Evolutionary conservation across 1,140 invertebrate species (phyloP).

Genomic region (Ladona fulva): DNA sequence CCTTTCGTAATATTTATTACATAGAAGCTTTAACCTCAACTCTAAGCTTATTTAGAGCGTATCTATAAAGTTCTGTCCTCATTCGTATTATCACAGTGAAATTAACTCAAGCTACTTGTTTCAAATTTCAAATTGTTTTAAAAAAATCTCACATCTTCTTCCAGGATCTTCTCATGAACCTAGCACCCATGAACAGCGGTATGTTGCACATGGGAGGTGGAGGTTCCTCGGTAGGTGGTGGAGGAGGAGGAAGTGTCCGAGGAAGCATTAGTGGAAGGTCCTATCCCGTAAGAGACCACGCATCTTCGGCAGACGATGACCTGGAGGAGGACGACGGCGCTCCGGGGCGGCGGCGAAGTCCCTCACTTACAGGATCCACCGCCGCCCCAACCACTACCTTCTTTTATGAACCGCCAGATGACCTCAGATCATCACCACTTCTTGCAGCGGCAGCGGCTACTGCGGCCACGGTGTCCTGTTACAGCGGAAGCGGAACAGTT

Average conservation of each 20-base stretch:
- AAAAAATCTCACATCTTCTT: too few species aligned
- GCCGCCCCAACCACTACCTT: constrained; percentile 13
- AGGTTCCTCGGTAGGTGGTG: constrained; percentile 24
- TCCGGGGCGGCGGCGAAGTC: neutral
- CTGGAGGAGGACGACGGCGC: neutral
- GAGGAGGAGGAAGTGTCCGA: constrained; percentile 1
- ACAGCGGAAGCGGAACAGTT: neutral
- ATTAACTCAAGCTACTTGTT: too few species aligned
- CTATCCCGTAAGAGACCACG: neutral
- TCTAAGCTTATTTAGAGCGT: too few species aligned
- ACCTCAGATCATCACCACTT: neutral
- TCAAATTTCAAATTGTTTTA: too few species aligned
- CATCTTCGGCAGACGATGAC: neutral
- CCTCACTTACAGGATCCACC: neutral
- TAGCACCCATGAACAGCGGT: constrained; percentile 40
- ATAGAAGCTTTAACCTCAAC: too few species aligned
- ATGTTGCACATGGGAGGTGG: constrained; percentile 24
- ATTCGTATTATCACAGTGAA: too few species aligned
- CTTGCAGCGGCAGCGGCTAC: neutral
- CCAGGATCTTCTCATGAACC: constrained; percentile 50
- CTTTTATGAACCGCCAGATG: neutral
- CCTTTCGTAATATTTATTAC: too few species aligned
- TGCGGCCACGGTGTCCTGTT: neutral
- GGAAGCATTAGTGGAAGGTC: constrained; percentile 12
- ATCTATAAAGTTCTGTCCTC: too few species aligned